Evolutionary conservation across 2,113 vertebrate genomes (phyloP), one percentile per base, ranked within the genome.

Genomic region (Onychostruthus taczanowskii): DNA sequence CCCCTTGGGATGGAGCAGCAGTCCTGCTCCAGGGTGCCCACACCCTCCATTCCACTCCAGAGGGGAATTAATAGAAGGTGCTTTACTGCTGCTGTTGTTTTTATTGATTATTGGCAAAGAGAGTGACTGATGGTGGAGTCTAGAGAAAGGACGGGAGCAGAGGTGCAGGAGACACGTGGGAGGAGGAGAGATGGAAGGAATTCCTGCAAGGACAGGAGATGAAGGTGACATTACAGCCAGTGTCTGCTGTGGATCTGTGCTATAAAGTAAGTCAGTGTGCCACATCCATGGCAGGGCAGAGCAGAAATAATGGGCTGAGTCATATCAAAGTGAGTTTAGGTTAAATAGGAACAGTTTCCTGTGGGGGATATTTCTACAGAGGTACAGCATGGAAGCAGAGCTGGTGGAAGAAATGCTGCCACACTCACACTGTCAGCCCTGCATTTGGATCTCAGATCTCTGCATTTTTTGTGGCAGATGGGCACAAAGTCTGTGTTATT

Each of bases 271-370:
- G 5, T 53, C 86, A 18, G 46, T 10, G 31, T 62, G 66, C 47
- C 20, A 1, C 0, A 0, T 23, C 43, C 15, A 2, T 5, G 13
- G 52, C 0, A 0, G 24, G 61, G 43, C 70, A 94, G 64, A 87
- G 49, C 69, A 87, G 62, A 82, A 72, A 18, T 9, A 53, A 59
- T 1, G 13, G 72, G 62, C 33, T 79, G 44, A 72, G 35, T 43
- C 22, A n/a, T 39, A 90, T 56, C 84, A 39, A 79, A 75, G 52
- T 18, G 35, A 56, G 43, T 66, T 88, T 58, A 53, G 39, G 49
- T 91, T 86, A 69, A 89, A 52, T 20, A 61, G n/a, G 31, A 49
- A 75, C 50, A 80, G 73, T 39, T 37, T 79, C 23, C 33, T 26
- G 0, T 3, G 35, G 14, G 14, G 43, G 11, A 44, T 74, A 41